Percentiles rank a stretch among this genome's conserved stretches.
Evolutionary conservation across 2,888 invertebrate species (phyloP).

Genomic region (Anaspis maculata): DNA sequence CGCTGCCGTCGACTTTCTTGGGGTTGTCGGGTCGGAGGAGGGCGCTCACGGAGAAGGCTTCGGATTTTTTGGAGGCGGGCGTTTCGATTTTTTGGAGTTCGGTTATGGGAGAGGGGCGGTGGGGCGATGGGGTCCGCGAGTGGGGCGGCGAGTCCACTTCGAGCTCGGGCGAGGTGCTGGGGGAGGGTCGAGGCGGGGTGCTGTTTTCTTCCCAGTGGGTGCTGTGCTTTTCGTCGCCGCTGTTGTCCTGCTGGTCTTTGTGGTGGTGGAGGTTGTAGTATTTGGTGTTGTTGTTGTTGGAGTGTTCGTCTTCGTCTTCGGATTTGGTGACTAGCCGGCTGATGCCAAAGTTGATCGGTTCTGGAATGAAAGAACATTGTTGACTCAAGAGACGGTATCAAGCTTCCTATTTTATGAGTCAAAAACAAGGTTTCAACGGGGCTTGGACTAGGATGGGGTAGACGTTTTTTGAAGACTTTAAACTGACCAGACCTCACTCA

Average conservation of each 20-base stretch:
- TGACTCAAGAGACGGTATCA: too few relatives aligned
- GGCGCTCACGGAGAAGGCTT: conserved; percentile 78
- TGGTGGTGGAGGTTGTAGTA: conserved; percentile 34
- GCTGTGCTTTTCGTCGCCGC: conserved; percentile 44
- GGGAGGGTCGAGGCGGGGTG: conserved; percentile 35
- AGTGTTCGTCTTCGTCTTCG: conserved; percentile 53
- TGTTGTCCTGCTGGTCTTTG: conserved; percentile 44
- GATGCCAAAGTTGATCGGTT: conserved; percentile 77
- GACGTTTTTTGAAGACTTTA: too few relatives aligned
- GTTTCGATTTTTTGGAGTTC: conserved; percentile 39
- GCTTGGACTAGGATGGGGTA: too few relatives aligned
- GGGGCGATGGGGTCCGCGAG: conserved; percentile 45
- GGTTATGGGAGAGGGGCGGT: conserved; percentile 42
- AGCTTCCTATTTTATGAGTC: too few relatives aligned
- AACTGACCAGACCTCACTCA: too few relatives aligned
- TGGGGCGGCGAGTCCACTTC: conserved; percentile 70
- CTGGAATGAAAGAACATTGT: conserved; percentile 58
- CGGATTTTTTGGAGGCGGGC: conserved; percentile 62
- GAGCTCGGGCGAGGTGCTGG: conserved; percentile 58
- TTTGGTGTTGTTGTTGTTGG: conserved; percentile 44
- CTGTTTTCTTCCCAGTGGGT: conserved; percentile 30
- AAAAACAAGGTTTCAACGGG: too few relatives aligned
- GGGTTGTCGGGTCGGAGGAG: conserved; percentile 71
- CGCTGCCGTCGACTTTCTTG: conserved; percentile 35
- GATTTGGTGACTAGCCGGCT: conserved; percentile 63